phyloP scores from a whole-genome alignment of 1,140 invertebrate species.

The Argopecten irradians region DNA sequence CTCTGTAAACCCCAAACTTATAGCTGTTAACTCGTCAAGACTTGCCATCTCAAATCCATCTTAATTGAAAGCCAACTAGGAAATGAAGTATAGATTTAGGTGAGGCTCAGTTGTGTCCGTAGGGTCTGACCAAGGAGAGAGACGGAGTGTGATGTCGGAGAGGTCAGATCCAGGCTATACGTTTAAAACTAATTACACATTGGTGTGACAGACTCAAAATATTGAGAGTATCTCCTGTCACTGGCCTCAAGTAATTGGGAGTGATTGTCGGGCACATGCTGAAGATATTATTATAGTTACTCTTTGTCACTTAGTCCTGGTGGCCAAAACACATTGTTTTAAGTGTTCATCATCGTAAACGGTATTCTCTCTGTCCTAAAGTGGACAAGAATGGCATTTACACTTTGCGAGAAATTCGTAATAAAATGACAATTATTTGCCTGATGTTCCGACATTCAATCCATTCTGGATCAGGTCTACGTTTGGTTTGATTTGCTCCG shows the following conservation, averaged over 20 bases:
- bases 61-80: slow-evolving; percentile 17
- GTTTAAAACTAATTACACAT: slow-evolving; percentile 23
- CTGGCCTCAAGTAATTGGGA: background rate
- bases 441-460: background rate
- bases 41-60: background rate
- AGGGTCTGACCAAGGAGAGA: background rate
- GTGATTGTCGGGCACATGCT: background rate
- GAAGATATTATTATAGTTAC: background rate
- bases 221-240: background rate
- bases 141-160: background rate
- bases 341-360: background rate
- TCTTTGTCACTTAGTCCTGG: background rate
- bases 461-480: background rate
- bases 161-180: background rate
- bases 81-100: background rate
- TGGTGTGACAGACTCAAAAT: background rate
- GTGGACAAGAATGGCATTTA: background rate
- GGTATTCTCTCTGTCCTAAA: background rate
- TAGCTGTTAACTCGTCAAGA: background rate
- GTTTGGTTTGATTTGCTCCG: background rate
- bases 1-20: background rate
- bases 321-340: background rate
- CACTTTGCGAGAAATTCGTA: background rate
- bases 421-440: background rate
- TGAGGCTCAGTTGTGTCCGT: background rate